Conservation (phyloP, 30 jellyfish, hydroid and myxozoan species). For the Rhopilema esculentum region DNA sequence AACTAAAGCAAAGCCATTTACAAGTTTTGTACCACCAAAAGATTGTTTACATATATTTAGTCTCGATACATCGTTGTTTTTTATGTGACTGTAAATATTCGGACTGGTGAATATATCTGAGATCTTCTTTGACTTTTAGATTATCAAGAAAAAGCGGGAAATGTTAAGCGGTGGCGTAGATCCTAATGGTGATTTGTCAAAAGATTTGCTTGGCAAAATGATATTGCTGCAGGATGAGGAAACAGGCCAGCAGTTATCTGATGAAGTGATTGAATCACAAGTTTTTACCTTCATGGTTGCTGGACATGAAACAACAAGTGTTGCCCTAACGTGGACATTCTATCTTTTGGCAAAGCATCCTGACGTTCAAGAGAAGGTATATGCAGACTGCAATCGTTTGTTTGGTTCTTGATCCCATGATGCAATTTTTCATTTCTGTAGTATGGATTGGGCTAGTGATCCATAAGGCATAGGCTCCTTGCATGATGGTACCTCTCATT, state of each 20-base stretch:
- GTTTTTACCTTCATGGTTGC: conserved; percentile 80
- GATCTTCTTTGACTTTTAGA: neutral
- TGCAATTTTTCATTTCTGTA: neutral
- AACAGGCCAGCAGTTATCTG: conserved; percentile 46
- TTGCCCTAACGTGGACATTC: conserved; percentile 80
- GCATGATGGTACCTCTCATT: no score
- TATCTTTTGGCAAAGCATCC: conserved; percentile 77
- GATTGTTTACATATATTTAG: no score
- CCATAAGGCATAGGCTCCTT: no score
- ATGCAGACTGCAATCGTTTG: neutral
- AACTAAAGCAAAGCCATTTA: no score
- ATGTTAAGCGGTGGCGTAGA: neutral
- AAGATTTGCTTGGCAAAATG: conserved; percentile 61
- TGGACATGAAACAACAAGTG: conserved; percentile 84
- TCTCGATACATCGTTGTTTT: neutral
- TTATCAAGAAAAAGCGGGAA: neutral
- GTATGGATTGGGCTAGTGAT: neutral
- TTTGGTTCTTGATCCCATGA: no score
- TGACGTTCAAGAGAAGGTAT: conserved; percentile 63
- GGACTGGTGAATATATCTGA: neutral
- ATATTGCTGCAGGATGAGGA: conserved; percentile 55
- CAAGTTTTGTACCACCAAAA: no score
- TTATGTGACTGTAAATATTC: neutral
- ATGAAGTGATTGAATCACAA: conserved; percentile 35
- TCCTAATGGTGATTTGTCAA: neutral